Conservation (phyloP, 2,113 vertebrate genomes). For the Tragelaphus imberbis region DNA sequence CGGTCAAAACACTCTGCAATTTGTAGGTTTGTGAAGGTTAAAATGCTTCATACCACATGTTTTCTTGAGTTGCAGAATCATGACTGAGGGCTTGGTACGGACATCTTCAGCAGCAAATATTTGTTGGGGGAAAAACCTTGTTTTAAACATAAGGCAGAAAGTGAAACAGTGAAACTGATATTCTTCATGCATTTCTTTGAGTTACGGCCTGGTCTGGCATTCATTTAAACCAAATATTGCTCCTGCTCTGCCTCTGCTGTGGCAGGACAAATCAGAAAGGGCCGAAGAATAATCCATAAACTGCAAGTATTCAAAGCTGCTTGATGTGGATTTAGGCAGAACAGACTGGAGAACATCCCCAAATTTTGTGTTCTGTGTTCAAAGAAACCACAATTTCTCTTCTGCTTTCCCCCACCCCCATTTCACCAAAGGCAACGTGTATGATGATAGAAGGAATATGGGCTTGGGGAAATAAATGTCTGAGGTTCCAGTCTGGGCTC, state of each 20-base stretch:
- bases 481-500: not conserved
- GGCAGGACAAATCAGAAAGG: slow-evolving; percentile 62
- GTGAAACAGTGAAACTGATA: slow-evolving; percentile 75
- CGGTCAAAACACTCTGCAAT: not conserved
- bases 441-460: not conserved
- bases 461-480: not conserved
- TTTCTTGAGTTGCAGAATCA: slow-evolving; percentile 36
- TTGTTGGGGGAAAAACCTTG: slow-evolving; percentile 55
- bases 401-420: not conserved
- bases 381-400: slow-evolving; percentile 61
- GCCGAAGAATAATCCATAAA: slow-evolving; percentile 21
- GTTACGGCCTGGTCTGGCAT: slow-evolving; percentile 67
- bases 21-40: slow-evolving; percentile 37
- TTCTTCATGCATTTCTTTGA: slow-evolving; percentile 70
- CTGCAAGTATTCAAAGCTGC: slow-evolving; percentile 42
- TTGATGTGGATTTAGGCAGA: slow-evolving; percentile 68
- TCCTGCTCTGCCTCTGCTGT: not conserved
- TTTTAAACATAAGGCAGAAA: slow-evolving; percentile 74
- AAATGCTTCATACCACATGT: slow-evolving; percentile 38
- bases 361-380: slow-evolving; percentile 60
- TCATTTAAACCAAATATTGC: slow-evolving; percentile 63
- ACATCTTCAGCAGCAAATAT: slow-evolving; percentile 51
- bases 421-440: not conserved
- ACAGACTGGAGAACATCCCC: slow-evolving; percentile 58
- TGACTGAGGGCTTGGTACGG: slow-evolving; percentile 32